phyloP scores from a whole-genome alignment of 2,888 invertebrate species.

The Aphodius sticticus region DNA sequence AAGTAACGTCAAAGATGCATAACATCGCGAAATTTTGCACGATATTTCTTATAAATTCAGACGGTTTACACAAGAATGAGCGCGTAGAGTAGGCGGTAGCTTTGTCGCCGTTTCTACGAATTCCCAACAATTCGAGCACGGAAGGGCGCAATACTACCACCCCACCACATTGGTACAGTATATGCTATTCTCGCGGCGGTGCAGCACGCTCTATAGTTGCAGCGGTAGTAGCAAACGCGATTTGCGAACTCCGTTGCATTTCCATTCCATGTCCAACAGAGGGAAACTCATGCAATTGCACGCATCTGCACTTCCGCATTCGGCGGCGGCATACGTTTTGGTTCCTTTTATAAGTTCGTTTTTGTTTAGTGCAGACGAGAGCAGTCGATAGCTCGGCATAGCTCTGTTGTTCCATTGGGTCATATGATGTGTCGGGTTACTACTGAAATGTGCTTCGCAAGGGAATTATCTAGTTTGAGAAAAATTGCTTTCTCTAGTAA shows the following conservation, averaged over 20 bases:
- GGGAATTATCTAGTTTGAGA: background rate
- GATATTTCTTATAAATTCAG: background rate
- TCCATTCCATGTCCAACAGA: slow-evolving; percentile 33
- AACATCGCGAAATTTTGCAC: background rate
- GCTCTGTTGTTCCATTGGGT: background rate
- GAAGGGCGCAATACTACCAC: background rate
- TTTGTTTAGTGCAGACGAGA: background rate
- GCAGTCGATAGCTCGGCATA: background rate
- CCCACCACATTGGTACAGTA: background rate
- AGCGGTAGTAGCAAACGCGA: slow-evolving; percentile 31
- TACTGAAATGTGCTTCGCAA: background rate
- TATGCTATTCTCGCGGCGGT: background rate
- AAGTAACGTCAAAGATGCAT: background rate
- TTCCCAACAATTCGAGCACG: background rate
- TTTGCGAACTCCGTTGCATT: slow-evolving; percentile 33
- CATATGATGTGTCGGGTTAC: background rate
- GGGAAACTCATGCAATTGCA: slow-evolving; percentile 33
- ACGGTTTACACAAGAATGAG: background rate
- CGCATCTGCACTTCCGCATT: slow-evolving; percentile 23
- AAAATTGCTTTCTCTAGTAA: no score
- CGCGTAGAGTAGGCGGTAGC: background rate
- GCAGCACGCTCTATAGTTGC: slow-evolving; percentile 18
- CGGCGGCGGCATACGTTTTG: background rate
- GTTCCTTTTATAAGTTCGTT: background rate
- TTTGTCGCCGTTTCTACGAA: background rate